Base-by-base conservation (phyloP, 2,888 invertebrate species). In the Chymomyza amoena region DNA sequence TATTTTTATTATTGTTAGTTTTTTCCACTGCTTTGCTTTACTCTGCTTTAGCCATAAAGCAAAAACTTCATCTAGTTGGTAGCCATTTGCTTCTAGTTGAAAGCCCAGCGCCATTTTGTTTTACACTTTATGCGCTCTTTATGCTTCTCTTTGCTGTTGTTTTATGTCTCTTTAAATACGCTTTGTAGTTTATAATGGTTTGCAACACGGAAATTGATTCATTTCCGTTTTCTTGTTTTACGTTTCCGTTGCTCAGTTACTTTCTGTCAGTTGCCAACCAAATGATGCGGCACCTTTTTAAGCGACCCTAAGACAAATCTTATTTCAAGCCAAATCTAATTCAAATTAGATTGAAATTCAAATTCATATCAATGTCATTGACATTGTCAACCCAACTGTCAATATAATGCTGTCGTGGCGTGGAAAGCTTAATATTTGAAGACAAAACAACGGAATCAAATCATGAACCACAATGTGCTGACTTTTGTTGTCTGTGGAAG, bases 181-280 rank as follows among this genome's bases (percentile, higher is more conserved):
- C 76, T 78, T 85, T 75, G 78, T 85, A 83, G 80, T 86, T 83
- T 87, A 78, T 87, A 83, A 87, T 78, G 81, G 87, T 81, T 72
- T 84, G 84, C 78, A 71, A 67, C 75, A 80, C 80, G 84, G 84
- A 85, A 85, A 88, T 85, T 85, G 84, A 88, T 84, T 85, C 80
- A 85, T 85, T 85, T 85, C 84, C 84, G 76, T 68, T 80, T 76
- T 45, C 39, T 83, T 62, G 62, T 67, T 67, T 57, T 57, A 57
- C 57, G 39, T 62, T 67, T 45, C 67, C 45, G 54, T 56, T 67
- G 28, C 32, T 6, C 60, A 15, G 57, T 57, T 13, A 20, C 28
- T 57, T 20, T 45, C n/a, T 39, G 45, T 25, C 77, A 64, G 63
- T 60, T 56, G 20, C 65, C 69, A 76, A 60, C 10, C 10, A 50